Percentiles rank a stretch among this genome's conserved stretches.
Conservation (phyloP, 64 coral and sea anemone genomes). For the Anthopleura sola region DNA sequence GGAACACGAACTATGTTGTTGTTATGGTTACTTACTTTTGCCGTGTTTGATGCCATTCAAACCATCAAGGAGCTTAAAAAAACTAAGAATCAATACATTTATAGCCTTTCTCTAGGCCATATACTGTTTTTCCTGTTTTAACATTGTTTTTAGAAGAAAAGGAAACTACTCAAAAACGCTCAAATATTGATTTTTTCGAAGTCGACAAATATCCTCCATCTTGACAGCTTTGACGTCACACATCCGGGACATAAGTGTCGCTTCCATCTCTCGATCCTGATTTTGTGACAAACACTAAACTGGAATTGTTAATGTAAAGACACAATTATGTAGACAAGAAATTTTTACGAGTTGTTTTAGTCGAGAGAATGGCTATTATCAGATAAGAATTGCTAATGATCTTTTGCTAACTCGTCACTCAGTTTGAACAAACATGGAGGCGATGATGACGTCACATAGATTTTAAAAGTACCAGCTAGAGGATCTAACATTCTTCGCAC, state of each 20-base stretch:
- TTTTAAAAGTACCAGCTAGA: too few relatives aligned
- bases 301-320: neutral
- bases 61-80: too few relatives aligned
- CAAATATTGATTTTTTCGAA: neutral
- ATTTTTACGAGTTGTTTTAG: neutral
- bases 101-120: neutral
- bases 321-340: neutral
- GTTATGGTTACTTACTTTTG: too few relatives aligned
- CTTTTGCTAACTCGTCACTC: too few relatives aligned
- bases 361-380: too few relatives aligned
- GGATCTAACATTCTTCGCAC: slow-evolving; percentile 27
- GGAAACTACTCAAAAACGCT: neutral
- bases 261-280: neutral
- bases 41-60: too few relatives aligned
- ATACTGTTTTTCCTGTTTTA: neutral
- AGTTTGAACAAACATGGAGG: too few relatives aligned
- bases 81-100: neutral
- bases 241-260: neutral
- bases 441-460: too few relatives aligned
- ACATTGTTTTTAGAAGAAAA: neutral
- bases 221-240: neutral
- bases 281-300: neutral
- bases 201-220: neutral
- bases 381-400: neutral
- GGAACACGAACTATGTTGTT: too few relatives aligned